phyloP scores from a whole-genome alignment of 2,113 vertebrate species.

The Mungos mungo region DNA sequence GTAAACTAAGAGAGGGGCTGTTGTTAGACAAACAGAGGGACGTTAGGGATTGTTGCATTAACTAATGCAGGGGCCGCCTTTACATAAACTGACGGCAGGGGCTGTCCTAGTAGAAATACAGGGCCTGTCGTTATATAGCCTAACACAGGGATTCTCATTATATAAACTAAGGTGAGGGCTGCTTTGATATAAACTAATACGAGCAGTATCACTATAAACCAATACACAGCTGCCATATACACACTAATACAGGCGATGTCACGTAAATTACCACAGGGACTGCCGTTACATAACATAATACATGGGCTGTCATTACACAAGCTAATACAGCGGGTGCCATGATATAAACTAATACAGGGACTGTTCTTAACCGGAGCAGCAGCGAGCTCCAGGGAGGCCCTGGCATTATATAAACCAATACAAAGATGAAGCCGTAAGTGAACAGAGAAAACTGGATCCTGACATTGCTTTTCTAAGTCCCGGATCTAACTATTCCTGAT shows the following conservation, averaged over 20 bases:
- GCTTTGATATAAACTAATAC: too few species aligned
- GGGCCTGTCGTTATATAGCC: too few species aligned
- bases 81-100: neutral
- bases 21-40: accelerated
- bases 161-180: too few species aligned
- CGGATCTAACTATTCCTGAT: neutral
- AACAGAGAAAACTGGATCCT: neutral
- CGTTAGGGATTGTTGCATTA: neutral
- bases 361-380: neutral
- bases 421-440: neutral
- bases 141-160: too few species aligned
- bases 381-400: neutral
- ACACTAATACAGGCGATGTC: too few species aligned
- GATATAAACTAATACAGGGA: neutral
- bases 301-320: accelerated
- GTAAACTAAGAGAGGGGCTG: neutral
- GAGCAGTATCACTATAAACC: neutral
- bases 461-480: neutral
- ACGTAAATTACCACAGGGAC: neutral
- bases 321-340: accelerated
- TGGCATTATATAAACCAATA: neutral
- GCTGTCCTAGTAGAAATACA: neutral
- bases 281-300: neutral
- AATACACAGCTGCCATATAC: neutral
- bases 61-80: neutral